phyloP scores from a whole-genome alignment of 2,888 invertebrate species.

The Melangyna quadrimaculata region DNA sequence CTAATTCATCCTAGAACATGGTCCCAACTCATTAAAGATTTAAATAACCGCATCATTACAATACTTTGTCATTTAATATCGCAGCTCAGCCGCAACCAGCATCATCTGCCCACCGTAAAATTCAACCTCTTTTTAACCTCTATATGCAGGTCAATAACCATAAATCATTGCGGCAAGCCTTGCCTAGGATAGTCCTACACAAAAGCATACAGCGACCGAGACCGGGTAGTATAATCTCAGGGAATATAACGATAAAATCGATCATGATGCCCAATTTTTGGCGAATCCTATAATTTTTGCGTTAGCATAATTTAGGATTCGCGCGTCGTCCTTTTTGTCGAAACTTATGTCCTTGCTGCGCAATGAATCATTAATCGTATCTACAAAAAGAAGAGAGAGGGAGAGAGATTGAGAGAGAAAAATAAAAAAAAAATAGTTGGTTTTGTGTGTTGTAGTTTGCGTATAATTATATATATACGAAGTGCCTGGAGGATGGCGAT shows the following conservation, averaged over 20 bases:
- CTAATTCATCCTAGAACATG: conserved; percentile 9
- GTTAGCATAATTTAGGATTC: conserved; percentile 56
- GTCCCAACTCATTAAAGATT: conserved; percentile 61
- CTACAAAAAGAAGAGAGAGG: not conserved
- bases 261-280: conserved; percentile 66
- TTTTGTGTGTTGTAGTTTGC: not conserved
- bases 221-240: conserved; percentile 31
- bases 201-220: not conserved
- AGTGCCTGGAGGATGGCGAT: not conserved
- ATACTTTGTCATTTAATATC: conserved; percentile 62
- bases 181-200: not conserved
- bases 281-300: conserved; percentile 60
- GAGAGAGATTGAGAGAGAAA: not conserved
- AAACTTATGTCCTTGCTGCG: conserved; percentile 53
- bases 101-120: conserved; percentile 60
- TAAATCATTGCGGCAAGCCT: conserved; percentile 49
- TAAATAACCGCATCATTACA: conserved; percentile 69
- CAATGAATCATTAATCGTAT: conserved; percentile 65
- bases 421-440: not conserved
- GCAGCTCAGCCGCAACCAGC: conserved; percentile 33
- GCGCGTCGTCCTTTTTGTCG: conserved; percentile 51
- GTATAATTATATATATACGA: not conserved
- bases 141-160: conserved; percentile 69
- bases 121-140: conserved; percentile 60
- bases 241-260: conserved; percentile 50